A percentile compares a stretch with the other conserved stretches of the same genome.
Conservation (phyloP, 2,797 vertebrate species). For the Anas acuta region DNA sequence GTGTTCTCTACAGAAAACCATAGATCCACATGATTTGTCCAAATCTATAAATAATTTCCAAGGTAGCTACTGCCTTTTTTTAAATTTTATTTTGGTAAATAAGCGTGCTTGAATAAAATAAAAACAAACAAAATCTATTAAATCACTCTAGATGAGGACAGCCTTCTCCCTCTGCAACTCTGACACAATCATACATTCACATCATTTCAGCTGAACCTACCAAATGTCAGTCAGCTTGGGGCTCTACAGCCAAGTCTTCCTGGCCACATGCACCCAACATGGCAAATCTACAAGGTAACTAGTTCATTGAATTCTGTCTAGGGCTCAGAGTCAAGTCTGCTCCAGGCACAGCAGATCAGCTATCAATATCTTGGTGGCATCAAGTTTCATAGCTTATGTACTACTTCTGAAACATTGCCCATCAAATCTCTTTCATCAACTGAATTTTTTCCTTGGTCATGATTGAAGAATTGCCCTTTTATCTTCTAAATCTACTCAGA, state of each 20-base stretch:
- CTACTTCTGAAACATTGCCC: neutral
- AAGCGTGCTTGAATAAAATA: neutral
- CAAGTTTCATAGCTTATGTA: neutral
- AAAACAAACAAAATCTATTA: neutral
- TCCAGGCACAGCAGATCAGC: neutral
- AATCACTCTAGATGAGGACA: neutral
- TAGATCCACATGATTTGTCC: neutral
- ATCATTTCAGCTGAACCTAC: neutral
- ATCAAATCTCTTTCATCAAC: neutral
- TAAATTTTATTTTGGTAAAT: neutral
- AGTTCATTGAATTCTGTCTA: neutral
- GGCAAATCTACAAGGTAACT: neutral
- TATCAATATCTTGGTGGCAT: neutral
- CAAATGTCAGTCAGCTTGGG: rapidly evolving
- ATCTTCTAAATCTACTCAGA: neutral
- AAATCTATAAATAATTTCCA: neutral
- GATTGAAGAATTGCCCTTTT: neutral
- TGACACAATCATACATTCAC: neutral
- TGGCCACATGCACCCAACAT: rapidly evolving
- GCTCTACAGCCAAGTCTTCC: neutral
- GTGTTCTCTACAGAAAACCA: neutral
- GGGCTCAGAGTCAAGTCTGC: neutral
- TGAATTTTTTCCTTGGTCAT: neutral
- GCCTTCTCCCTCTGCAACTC: neutral
- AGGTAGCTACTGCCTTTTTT: neutral